A percentile compares a stretch with the other conserved stretches of the same genome.
Evolutionary conservation across 2,888 invertebrate genomes (phyloP).

Genomic region (Lordiphosa andalusiaca): DNA sequence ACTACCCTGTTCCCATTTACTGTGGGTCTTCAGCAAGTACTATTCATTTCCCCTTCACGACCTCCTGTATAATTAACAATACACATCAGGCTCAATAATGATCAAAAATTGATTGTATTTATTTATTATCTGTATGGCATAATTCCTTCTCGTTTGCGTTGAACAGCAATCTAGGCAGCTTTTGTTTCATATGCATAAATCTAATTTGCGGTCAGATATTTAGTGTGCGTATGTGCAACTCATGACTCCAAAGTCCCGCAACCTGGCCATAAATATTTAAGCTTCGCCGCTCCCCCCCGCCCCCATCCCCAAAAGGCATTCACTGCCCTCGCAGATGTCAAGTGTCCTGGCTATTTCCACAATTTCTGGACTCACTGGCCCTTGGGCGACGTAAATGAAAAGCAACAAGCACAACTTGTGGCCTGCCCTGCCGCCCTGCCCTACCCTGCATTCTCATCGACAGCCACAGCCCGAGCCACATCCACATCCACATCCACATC

Average conservation of each 20-base stretch:
- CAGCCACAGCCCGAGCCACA: neutral
- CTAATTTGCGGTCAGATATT: slow-evolving; percentile 21
- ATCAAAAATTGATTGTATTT: too few relatives aligned
- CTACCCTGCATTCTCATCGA: neutral
- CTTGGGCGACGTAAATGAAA: slow-evolving; percentile 43
- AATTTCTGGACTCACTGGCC: slow-evolving; percentile 28
- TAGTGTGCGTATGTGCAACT: slow-evolving; percentile 29
- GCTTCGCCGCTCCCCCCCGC: neutral
- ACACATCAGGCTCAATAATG: too few relatives aligned
- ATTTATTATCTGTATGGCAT: neutral
- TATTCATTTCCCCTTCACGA: too few relatives aligned
- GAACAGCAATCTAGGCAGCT: neutral
- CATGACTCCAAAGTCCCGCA: slow-evolving; percentile 24
- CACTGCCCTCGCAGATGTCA: slow-evolving; percentile 19
- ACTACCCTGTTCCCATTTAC: too few relatives aligned
- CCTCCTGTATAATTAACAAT: too few relatives aligned
- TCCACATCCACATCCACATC: slow-evolving; percentile 11
- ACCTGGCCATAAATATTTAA: slow-evolving; percentile 16
- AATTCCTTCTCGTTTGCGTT: neutral
- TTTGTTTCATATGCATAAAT: slow-evolving; percentile 22
- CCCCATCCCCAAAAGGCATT: neutral
- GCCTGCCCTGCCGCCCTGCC: slow-evolving; percentile 23
- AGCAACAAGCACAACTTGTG: slow-evolving; percentile 64
- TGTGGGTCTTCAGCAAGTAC: too few relatives aligned
- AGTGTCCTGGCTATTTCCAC: slow-evolving; percentile 12